These are phyloP conservation scores for Helicoverpa assulta DNA, from an alignment of 2,888 invertebrate species.

Conservation along the genomic window DNA sequence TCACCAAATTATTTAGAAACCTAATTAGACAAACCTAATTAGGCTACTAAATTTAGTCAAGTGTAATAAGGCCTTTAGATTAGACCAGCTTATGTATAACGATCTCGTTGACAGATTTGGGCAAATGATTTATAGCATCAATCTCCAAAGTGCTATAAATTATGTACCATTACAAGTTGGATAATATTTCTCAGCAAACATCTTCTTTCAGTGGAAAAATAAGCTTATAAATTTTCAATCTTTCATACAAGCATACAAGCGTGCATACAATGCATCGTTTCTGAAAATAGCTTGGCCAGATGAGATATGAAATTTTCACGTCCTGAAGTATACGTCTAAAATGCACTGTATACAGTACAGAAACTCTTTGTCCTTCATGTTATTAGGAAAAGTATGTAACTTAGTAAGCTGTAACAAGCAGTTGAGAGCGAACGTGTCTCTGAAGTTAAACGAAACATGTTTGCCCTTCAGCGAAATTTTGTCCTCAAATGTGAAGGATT, in stretches of 20 bases:
- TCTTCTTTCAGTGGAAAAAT: slow-evolving; percentile 9
- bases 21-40: no score
- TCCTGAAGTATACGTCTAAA: neutral
- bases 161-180: slow-evolving; percentile 7
- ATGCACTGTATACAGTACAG: neutral
- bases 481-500: slow-evolving; percentile 1
- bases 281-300: neutral
- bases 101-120: slow-evolving; percentile 3
- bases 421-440: slow-evolving; percentile 36
- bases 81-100: neutral
- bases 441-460: slow-evolving; percentile 46
- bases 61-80: no score
- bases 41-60: no score
- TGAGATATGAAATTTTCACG: neutral
- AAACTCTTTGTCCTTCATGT: slow-evolving; percentile 27
- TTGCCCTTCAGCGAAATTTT: slow-evolving; percentile 13
- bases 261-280: neutral
- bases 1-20: no score
- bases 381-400: slow-evolving; percentile 57
- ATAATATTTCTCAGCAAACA: slow-evolving; percentile 4
- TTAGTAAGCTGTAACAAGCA: slow-evolving; percentile 32
- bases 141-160: slow-evolving; percentile 8
- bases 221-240: neutral
- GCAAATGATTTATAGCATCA: slow-evolving; percentile 3
- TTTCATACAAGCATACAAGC: no score